These are phyloP conservation scores for Drosophila atroscutellata DNA, from an alignment of 2,888 invertebrate genomes.

Conservation along the genomic window DNA sequence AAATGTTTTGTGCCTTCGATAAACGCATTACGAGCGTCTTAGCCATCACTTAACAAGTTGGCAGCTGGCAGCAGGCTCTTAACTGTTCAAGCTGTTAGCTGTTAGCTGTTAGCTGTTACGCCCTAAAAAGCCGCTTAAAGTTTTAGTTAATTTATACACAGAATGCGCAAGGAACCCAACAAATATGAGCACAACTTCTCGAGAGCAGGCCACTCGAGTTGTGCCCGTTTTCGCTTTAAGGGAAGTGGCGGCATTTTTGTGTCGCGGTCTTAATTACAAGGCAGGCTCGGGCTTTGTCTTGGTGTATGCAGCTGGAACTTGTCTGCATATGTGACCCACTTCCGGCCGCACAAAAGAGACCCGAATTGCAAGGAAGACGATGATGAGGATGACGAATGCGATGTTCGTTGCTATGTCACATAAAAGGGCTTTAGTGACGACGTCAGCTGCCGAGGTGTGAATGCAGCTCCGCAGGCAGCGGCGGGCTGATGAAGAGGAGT, in stretches of 20 bases:
- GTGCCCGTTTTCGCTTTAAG: slow-evolving; percentile 56
- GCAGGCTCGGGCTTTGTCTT: slow-evolving; percentile 64
- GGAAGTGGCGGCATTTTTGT: slow-evolving; percentile 20
- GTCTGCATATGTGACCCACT: slow-evolving; percentile 74
- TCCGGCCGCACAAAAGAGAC: slow-evolving; percentile 72
- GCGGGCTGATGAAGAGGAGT: neutral
- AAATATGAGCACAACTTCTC: slow-evolving; percentile 35
- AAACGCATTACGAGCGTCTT: slow-evolving; percentile 59
- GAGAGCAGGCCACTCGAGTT: slow-evolving; percentile 52
- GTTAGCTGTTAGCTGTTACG: slow-evolving; percentile 8
- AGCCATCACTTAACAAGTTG: slow-evolving; percentile 35
- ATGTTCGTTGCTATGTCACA: slow-evolving; percentile 49
- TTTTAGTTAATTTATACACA: slow-evolving; percentile 51
- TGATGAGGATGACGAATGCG: slow-evolving; percentile 18
- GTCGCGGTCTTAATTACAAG: slow-evolving; percentile 72
- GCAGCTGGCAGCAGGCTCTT: slow-evolving; percentile 11
- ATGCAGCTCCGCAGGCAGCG: slow-evolving; percentile 34
- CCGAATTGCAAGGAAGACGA: slow-evolving; percentile 61
- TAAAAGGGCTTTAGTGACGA: slow-evolving; percentile 61
- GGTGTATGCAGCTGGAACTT: slow-evolving; percentile 43
- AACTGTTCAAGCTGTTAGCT: slow-evolving; percentile 10
- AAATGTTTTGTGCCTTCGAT: slow-evolving; percentile 31
- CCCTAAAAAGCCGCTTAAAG: slow-evolving; percentile 45
- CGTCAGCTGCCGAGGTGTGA: slow-evolving; percentile 64
- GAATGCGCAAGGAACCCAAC: slow-evolving; percentile 10